These are phyloP conservation scores for Lasioglossum malachurum DNA, from an alignment of 2,888 invertebrate species.

Conservation along the genomic window DNA sequence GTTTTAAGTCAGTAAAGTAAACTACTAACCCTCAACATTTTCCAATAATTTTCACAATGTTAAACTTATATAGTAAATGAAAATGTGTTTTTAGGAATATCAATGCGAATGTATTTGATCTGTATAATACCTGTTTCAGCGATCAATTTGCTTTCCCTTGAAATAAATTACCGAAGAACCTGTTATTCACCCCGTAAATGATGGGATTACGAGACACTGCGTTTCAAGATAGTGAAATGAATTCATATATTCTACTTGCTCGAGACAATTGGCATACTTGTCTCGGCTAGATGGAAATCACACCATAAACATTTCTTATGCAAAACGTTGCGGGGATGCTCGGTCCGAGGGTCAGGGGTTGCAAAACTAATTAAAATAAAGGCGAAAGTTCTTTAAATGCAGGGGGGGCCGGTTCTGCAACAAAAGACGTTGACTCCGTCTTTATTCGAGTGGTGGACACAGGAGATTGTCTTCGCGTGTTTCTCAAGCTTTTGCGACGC, in stretches of 20 bases:
- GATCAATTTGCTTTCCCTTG: not conserved
- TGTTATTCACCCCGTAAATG: not conserved
- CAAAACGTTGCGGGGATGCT: not conserved
- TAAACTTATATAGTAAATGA: not conserved
- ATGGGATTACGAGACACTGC: not conserved
- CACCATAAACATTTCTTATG: not conserved
- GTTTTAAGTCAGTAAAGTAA: not conserved
- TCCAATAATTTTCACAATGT: not conserved
- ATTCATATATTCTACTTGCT: not conserved
- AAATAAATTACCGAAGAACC: not conserved
- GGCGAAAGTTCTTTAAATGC: not conserved
- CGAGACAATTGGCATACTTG: slow-evolving; percentile 1
- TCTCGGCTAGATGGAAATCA: slow-evolving; percentile 1
- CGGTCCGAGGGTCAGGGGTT: slow-evolving; percentile 1
- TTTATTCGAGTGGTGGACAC: not conserved
- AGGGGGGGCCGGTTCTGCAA: not conserved
- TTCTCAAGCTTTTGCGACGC: not conserved
- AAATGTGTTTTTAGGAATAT: not conserved
- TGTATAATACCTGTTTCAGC: not conserved
- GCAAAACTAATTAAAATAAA: slow-evolving; percentile 7
- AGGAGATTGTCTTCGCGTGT: not conserved
- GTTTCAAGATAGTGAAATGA: not conserved
- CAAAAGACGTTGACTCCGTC: slow-evolving; percentile 8
- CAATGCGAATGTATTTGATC: not conserved
- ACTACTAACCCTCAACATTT: not conserved